phyloP scores from a whole-genome alignment of 2,113 vertebrate species.

The Austrofundulus limnaeus region DNA sequence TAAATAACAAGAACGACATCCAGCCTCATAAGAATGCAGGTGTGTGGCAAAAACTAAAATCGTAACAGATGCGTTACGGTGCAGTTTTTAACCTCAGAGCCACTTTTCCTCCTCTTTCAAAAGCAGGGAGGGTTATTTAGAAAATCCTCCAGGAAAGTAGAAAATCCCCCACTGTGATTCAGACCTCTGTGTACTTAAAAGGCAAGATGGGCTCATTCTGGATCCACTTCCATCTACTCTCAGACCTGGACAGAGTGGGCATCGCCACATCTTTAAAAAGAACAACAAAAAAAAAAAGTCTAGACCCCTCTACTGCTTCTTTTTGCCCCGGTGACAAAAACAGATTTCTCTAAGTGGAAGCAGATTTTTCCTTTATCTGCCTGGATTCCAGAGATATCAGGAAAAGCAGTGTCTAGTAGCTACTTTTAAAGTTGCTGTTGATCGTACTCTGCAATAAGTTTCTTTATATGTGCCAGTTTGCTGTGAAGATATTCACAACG shows the following conservation, averaged over 20 bases:
- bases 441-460: constrained; percentile 95
- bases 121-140: constrained; percentile 50
- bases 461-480: constrained; percentile 98
- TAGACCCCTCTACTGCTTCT: constrained; percentile 57
- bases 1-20: constrained; percentile 67
- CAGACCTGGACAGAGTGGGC: constrained; percentile 35
- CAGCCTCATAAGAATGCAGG: constrained; percentile 56
- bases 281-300: constrained; percentile 17
- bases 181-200: constrained; percentile 54
- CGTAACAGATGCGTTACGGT: constrained; percentile 62
- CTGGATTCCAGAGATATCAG: constrained; percentile 65
- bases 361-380: constrained; percentile 69
- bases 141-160: constrained; percentile 49
- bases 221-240: constrained; percentile 57
- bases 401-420: constrained; percentile 48
- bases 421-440: constrained; percentile 89
- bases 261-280: constrained; percentile 37
- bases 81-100: constrained; percentile 40
- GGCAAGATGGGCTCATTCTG: constrained; percentile 49
- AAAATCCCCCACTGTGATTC: constrained; percentile 40
- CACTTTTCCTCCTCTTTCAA: constrained; percentile 39
- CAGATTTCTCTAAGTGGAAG: constrained; percentile 49
- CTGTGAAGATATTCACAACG: constrained; percentile 98
- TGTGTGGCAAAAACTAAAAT: constrained; percentile 57
- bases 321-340: constrained; percentile 58